phyloP scores from a whole-genome alignment of 2,113 vertebrate species.

The Daphoenositta chrysoptera region DNA sequence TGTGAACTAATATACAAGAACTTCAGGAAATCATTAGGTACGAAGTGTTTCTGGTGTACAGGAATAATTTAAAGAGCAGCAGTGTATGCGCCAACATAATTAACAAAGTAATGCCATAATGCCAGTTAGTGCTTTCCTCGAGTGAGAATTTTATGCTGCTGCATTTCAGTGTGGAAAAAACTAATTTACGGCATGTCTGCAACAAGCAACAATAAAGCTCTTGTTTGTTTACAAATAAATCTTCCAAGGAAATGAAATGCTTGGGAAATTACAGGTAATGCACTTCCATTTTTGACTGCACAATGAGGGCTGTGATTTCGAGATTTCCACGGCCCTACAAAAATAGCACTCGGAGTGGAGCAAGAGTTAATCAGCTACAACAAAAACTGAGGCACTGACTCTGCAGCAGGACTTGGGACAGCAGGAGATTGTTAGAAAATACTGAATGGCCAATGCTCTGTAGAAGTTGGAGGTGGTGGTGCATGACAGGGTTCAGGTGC shows the following conservation, averaged over 20 bases:
- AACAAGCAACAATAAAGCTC: constrained; percentile 33
- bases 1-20: background rate
- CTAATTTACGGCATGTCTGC: constrained; percentile 16
- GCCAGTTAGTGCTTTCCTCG: background rate
- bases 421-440: background rate
- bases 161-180: constrained; percentile 12
- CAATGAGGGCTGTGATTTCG: constrained; percentile 3
- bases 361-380: background rate
- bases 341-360: background rate
- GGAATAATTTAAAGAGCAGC: constrained; percentile 29
- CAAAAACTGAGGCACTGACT: background rate
- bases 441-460: background rate
- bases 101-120: constrained; percentile 39
- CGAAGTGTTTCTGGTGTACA: background rate
- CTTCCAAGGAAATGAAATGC: constrained; percentile 52
- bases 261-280: constrained; percentile 55
- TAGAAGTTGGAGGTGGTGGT: background rate
- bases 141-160: constrained; percentile 30
- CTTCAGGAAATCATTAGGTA: constrained; percentile 20
- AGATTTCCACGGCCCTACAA: background rate
- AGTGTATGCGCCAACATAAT: constrained; percentile 37
- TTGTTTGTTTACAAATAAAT: constrained; percentile 65
- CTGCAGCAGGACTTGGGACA: background rate
- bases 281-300: background rate
- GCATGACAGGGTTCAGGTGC: background rate